A percentile compares a stretch with the other conserved stretches of the same genome.
Conservation (phyloP, 1,140 invertebrate genomes). For the Micrasema longulum region DNA sequence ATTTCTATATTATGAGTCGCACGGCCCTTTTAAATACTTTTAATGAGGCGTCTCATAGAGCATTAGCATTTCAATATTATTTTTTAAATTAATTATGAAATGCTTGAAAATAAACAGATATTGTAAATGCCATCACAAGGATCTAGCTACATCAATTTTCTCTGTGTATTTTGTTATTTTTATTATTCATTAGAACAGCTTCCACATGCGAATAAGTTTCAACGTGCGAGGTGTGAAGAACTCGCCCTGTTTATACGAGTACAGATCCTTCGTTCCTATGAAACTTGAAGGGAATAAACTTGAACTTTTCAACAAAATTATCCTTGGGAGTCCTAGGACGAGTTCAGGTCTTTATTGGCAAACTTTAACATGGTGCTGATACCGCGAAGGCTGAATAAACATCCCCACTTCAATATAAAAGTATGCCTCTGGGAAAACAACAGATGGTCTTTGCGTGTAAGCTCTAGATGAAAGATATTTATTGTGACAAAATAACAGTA, state of each 20-base stretch:
- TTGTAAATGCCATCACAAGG: too few species aligned
- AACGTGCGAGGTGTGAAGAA: too few species aligned
- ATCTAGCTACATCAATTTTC: too few species aligned
- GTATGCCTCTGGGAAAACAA: background rate
- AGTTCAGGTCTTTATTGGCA: slow-evolving; percentile 27
- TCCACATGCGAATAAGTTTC: too few species aligned
- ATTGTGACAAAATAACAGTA: slow-evolving; percentile 12
- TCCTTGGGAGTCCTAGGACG: slow-evolving; percentile 4
- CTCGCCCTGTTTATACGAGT: background rate
- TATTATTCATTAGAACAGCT: too few species aligned
- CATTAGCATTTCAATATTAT: too few species aligned
- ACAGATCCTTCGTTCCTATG: slow-evolving; percentile 8
- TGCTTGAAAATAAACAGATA: too few species aligned
- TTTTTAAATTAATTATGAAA: too few species aligned
- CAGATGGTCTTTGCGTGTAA: slow-evolving; percentile 28
- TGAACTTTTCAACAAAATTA: slow-evolving; percentile 31
- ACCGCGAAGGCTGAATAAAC: slow-evolving; percentile 10
- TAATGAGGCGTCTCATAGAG: too few species aligned
- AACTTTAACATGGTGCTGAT: slow-evolving; percentile 26
- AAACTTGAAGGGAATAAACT: slow-evolving; percentile 37
- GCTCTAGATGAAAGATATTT: slow-evolving; percentile 6
- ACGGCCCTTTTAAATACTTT: too few species aligned
- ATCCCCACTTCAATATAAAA: slow-evolving; percentile 12
- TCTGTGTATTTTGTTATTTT: too few species aligned
- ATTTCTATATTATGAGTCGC: too few species aligned